Evolutionary conservation across 2,797 vertebrate genomes (phyloP), one percentile per base, ranked within the genome.

Genomic region (Parotocinclus haroldoi): DNA sequence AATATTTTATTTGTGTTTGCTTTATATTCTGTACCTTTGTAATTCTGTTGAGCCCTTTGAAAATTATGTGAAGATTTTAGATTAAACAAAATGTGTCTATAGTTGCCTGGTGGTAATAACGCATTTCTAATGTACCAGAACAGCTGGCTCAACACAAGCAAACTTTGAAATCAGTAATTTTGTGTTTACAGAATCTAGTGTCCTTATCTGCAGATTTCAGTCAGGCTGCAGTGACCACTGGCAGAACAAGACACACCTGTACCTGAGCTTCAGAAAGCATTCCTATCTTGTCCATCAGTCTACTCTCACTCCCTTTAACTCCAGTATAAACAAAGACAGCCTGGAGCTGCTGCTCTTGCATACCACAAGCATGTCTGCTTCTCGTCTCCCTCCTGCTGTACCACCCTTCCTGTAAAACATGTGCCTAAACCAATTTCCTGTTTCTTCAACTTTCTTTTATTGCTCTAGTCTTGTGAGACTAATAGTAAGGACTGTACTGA

Each of bases 321-420:
- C 65, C 49, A 68, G 44, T 58, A 17, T 64, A 73, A 68, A 73
- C 60, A 59, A 45, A 56, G 70, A 66, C 61, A 66, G 58, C 63
- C 59, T 36, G 45, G 18, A 58, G 63, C 45, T 52, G 58, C 63
- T 48, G 51, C 63, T 40, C 48, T 18, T 68, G 42, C 65, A 73
- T 68, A 63, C 61, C 71, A 69, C 39, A 39, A 27, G n/a, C 18
- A 48, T 7, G 59, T 64, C 71, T 73, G 61, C 60, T 72, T 66
- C 50, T 68, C 37, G 54, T 67, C 66, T 72, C 11, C 8, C 45
- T 56, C 19, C 0, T 56, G 58, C 51, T 50, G 7, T 27, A 10
- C 42, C 58, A 27, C 37, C 11, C 16, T 48, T 54, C 6, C 48
- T 53, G 59, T 37, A 16, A 53, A 58, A 16, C 57, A 45, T 36